Evolutionary conservation across 2,113 vertebrate species (phyloP), one percentile per base, ranked within the genome.

Genomic region (Helogale parvula): DNA sequence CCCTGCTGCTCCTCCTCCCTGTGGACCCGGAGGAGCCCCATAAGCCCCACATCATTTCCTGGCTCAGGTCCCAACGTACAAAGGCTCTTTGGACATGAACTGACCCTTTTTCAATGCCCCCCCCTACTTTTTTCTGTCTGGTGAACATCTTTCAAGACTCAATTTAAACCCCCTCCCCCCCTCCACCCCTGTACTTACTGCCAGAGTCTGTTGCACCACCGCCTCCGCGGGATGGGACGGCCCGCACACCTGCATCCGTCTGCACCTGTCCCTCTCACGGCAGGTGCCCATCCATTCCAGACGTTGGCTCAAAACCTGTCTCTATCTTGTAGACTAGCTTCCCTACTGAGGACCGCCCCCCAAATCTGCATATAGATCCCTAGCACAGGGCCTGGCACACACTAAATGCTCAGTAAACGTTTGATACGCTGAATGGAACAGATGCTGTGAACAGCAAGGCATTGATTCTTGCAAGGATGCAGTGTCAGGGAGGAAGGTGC

Each of bases 1-100:
- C 35, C 41, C 45, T 7, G 3, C 72, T 12, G 38, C 50, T 31
- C 54, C 31, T 7, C 45, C 5, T 4, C 10, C 23, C 54, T 9
- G 5, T 29, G 27, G 23, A 23, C n/a, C 21, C 35, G 19, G 29
- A 4, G 5, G 27, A 8, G 0, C 21, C 31, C 23, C 1, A 0
- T 33, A 19, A 41, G 71, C 2, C 23, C 27, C 17, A 41, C n/a
- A 3, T 25, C n/a, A 7, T 12, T 79, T 41, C 72, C 84, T 15
- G 11, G 15, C 29, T 19, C 79, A 7, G 13, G 33, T 54, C 79
- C 50, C 79, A 12, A 2, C 0, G 0, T 19, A 47, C 10, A 23
- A 7, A 29, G 15, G 16, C 68, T 31, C 29, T 45, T 1, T 41
- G 57, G 31, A 12, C 14, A 76, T n/a, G 33, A 87, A 79, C 41